Base-by-base conservation (phyloP, 2,888 invertebrate species). In the Fissipunctia ypsillon region DNA sequence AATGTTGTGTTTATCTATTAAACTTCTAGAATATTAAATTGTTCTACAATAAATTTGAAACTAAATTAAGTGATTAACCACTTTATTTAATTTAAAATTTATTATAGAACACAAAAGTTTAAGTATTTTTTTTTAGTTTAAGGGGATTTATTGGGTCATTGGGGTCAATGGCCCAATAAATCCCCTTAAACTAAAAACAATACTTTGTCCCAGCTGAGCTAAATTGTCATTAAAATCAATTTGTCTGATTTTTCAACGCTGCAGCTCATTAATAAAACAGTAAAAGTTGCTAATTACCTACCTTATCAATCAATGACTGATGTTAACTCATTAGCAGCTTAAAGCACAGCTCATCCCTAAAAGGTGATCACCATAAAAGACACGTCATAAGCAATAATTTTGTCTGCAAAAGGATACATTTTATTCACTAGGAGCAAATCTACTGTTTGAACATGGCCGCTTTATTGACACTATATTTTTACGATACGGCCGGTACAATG, bases 391-490 rank as follows among this genome's bases (percentile, higher is more conserved):
- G 83, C 65, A 66, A 78, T 78, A 82, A 81, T 59, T 84, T 76
- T 76, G 69, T 64, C 77, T 64, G 12, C 60, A 81, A 60, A 81
- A 73, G 68, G 69, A 60, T 0, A 64, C 60, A 52, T 69, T 81
- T 66, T 57, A 52, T 35, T 9, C 63, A 71, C 72, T 81, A 35
- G 71, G 71, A 25, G 4, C 60, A 71, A 84, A 81, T 71, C 71
- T 69, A 84, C 84, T 81, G 77, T 84, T 86, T 84, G 78, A 76
- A 67, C 35, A 50, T 52, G 31, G 50, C 65, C 73, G 59, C 74
- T 74, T 81, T 78, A 81, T 79, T 67, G 83, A 59, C 76, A 86
- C 68, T 86, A 70, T 73, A 80, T 71, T 85, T 80, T 85, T 80
- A 85, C 71, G 78, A 80, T 75, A 78, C 70, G 73, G 68, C 80